Evolutionary conservation across 2,888 invertebrate genomes (phyloP).

Genomic region (Patella depressa): DNA sequence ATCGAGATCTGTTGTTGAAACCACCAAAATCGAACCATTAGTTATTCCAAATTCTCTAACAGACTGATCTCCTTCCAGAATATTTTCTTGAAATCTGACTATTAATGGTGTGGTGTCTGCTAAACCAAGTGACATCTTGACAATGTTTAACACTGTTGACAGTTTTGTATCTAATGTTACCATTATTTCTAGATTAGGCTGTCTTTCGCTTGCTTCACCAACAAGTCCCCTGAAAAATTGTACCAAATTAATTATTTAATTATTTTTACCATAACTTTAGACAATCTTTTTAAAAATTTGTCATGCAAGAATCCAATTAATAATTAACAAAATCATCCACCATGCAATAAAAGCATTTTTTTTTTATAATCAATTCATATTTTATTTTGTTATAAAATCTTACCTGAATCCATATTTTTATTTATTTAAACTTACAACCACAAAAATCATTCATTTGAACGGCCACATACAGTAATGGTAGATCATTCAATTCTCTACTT

Average conservation of each 20-base stretch:
- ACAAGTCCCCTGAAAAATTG: not conserved
- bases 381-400: too few species aligned
- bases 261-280: too few species aligned
- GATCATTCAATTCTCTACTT: too few species aligned
- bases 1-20: slow-evolving; percentile 1
- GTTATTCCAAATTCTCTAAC: not conserved
- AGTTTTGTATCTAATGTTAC: not conserved
- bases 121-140: not conserved
- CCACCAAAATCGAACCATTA: slow-evolving; percentile 1
- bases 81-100: not conserved
- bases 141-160: not conserved
- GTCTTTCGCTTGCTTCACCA: not conserved
- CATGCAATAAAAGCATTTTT: too few species aligned
- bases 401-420: too few species aligned
- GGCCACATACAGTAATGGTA: too few species aligned
- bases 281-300: too few species aligned
- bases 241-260: not conserved
- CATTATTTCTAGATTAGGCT: not conserved
- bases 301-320: too few species aligned
- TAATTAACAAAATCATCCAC: too few species aligned
- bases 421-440: too few species aligned
- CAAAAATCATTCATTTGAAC: too few species aligned
- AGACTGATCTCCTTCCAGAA: not conserved
- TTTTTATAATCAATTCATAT: too few species aligned
- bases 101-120: not conserved